Percentiles rank a stretch among this genome's conserved stretches.
phyloP scores from a whole-genome alignment of 2,888 invertebrate genomes.

The Macroteleia sp. region DNA sequence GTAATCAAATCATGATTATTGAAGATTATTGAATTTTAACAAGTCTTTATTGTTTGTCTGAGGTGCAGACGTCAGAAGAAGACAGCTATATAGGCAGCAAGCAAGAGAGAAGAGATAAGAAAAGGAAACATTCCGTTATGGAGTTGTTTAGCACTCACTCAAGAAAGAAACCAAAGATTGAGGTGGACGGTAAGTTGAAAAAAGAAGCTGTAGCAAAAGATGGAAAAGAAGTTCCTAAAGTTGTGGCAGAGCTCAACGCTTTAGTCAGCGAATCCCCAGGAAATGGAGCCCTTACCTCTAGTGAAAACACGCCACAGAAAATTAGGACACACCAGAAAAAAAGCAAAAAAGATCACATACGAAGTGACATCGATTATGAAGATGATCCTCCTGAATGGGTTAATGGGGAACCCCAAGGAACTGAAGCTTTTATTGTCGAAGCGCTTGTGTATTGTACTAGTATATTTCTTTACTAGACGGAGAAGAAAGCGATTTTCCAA shows the following conservation, averaged over 20 bases:
- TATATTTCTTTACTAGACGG: too few relatives aligned
- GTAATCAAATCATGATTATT: conserved; percentile 2
- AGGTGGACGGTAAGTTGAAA: conserved; percentile 71
- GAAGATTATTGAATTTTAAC: too few relatives aligned
- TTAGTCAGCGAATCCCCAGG: conserved; percentile 45
- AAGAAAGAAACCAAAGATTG: conserved; percentile 80
- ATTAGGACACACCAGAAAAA: conserved; percentile 72
- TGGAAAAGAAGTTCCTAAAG: conserved; percentile 61
- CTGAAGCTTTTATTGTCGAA: conserved; percentile 80
- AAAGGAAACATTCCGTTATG: conserved; percentile 88
- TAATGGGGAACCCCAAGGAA: conserved; percentile 80
- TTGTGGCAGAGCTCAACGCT: conserved; percentile 60
- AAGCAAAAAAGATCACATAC: conserved; percentile 70
- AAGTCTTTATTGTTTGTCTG: conserved; percentile 2
- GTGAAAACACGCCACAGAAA: conserved; percentile 72
- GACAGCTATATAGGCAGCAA: conserved; percentile 85
- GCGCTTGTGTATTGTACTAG: too few relatives aligned
- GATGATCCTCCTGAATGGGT: conserved; percentile 80
- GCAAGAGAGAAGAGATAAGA: conserved; percentile 89
- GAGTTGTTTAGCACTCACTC: conserved; percentile 87
- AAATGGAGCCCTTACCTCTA: conserved; percentile 22
- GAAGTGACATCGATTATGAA: conserved; percentile 72
- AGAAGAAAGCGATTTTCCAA: too few relatives aligned
- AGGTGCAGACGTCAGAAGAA: conserved; percentile 52
- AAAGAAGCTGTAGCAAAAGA: conserved; percentile 69